Evolutionary conservation across 2,797 vertebrate genomes (phyloP).

Genomic region (Manis pentadactyla): DNA sequence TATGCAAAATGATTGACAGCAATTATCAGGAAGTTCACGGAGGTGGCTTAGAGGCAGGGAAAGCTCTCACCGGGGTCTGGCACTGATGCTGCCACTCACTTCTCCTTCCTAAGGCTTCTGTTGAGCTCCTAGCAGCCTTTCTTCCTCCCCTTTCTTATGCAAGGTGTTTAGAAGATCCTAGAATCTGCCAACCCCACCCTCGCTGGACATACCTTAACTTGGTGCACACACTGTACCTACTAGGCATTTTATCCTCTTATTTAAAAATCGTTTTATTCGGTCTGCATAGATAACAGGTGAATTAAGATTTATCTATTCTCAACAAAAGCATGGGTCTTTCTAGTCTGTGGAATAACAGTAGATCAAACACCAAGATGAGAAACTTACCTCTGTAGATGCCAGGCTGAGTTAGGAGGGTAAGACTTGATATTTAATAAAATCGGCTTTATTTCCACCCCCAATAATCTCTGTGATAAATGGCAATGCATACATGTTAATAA

Average conservation of each 20-base stretch:
- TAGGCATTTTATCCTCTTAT: background rate
- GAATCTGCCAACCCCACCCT: background rate
- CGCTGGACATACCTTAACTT: background rate
- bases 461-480: background rate
- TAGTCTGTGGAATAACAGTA: background rate
- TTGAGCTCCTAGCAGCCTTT: background rate
- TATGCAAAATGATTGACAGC: background rate
- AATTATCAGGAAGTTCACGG: background rate
- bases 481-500: background rate
- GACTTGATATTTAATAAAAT: background rate
- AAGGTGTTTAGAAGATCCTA: background rate
- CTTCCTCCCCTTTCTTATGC: background rate
- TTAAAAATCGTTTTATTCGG: background rate
- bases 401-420: background rate
- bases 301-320: background rate
- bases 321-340: background rate
- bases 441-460: background rate
- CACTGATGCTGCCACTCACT: background rate
- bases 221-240: background rate
- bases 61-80: background rate
- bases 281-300: background rate
- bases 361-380: background rate
- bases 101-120: background rate
- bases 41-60: background rate
- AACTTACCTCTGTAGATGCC: background rate